These are phyloP conservation scores for Sparus aurata DNA, from an alignment of 2,797 vertebrate species.

Conservation along the genomic window DNA sequence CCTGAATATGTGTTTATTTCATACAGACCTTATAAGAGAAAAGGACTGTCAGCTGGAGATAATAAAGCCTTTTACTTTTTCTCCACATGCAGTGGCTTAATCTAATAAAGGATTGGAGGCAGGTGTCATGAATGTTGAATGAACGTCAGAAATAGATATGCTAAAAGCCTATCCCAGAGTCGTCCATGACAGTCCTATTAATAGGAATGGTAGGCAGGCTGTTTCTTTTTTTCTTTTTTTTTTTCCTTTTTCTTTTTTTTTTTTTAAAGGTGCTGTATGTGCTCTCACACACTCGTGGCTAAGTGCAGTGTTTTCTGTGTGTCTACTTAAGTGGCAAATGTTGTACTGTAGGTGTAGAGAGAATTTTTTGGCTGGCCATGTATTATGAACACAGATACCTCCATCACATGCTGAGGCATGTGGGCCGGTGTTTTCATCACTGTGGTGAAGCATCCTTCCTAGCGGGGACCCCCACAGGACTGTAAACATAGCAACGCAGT, in stretches of 20 bases:
- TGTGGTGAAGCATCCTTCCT: conserved; percentile 28
- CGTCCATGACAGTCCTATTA: conserved; percentile 74
- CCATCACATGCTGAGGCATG: conserved; percentile 71
- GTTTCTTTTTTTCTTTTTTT: conserved; percentile 11
- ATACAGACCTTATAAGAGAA: conserved; percentile 45
- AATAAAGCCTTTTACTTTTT: conserved; percentile 21
- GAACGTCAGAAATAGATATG: conserved; percentile 84
- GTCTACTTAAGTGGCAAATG: conserved; percentile 60
- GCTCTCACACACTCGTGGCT: conserved; percentile 65
- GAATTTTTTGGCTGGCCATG: conserved; percentile 41
- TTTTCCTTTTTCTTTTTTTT: neutral
- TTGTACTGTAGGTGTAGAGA: conserved; percentile 52
- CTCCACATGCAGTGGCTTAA: conserved; percentile 33
- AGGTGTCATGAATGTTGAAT: conserved; percentile 84
- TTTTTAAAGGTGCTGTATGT: conserved; percentile 60
- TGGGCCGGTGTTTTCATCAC: conserved; percentile 63
- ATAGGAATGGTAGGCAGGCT: conserved; percentile 64
- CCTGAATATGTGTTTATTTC: conserved; percentile 22
- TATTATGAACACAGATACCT: conserved; percentile 48
- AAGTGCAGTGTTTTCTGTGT: conserved; percentile 67
- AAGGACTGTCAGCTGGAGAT: conserved; percentile 52
- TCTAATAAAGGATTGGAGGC: conserved; percentile 73
- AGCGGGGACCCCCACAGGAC: conserved; percentile 47
- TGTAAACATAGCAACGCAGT: conserved; percentile 38
- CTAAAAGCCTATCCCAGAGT: conserved; percentile 80